Percentiles rank a stretch among this genome's conserved stretches.
Evolutionary conservation across 2,113 vertebrate genomes (phyloP).

Genomic region (Chamaetylas fuelleborni): DNA sequence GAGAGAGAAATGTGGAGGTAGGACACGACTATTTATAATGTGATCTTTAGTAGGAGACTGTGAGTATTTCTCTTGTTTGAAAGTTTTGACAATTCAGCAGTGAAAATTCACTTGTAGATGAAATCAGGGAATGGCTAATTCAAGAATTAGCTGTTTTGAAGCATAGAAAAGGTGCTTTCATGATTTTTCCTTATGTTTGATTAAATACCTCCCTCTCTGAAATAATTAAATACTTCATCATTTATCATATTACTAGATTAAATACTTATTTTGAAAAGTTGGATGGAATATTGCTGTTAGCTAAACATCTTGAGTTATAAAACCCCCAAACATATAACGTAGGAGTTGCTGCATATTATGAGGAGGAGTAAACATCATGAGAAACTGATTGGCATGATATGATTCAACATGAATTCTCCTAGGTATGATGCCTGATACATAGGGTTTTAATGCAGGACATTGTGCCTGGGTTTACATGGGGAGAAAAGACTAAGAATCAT

Average conservation of each 20-base stretch:
- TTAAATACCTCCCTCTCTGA: not conserved
- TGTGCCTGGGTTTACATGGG: not conserved
- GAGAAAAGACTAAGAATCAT: not conserved
- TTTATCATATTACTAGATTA: not conserved
- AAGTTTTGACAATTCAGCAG: slow-evolving; percentile 40
- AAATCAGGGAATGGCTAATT: slow-evolving; percentile 4
- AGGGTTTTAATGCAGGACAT: not conserved
- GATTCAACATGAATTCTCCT: not conserved
- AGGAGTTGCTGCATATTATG: not conserved
- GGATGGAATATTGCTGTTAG: not conserved
- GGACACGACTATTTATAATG: slow-evolving; percentile 31
- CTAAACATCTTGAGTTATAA: not conserved
- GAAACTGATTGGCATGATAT: not conserved
- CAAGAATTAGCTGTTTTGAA: not conserved
- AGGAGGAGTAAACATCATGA: slow-evolving; percentile 12
- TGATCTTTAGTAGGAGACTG: not conserved
- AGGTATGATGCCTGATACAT: not conserved
- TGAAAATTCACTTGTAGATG: slow-evolving; percentile 41
- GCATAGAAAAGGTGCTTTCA: not conserved
- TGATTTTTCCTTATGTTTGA: not conserved
- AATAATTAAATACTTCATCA: not conserved
- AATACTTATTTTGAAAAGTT: not conserved
- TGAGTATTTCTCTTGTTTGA: slow-evolving; percentile 28
- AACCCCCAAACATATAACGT: not conserved
- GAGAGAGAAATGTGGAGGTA: slow-evolving; percentile 34